Evolutionary conservation across 1,140 invertebrate species (phyloP), one percentile per base, ranked within the genome.

Genomic region (Drosophila ananassae): DNA sequence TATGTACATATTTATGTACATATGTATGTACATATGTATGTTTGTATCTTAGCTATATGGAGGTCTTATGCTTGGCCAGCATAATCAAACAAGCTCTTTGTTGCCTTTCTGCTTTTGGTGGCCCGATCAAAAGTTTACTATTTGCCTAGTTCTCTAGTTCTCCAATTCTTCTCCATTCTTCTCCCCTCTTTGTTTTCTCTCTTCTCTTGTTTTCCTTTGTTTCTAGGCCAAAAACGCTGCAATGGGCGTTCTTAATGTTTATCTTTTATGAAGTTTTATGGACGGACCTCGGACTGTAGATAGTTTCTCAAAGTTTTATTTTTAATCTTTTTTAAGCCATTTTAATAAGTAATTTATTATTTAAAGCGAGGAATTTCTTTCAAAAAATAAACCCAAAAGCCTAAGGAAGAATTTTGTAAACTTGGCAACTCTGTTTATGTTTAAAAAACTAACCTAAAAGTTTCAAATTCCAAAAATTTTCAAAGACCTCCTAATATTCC

Each of bases 11-110:
- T 12, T 1, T 13, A 37, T 37, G 34, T 37, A 37, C 34, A 10
- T 17, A 17, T 17, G 17, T 17, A 37, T n/a, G 12, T 47, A 67
- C n/a, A 44, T 39, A 51, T 12, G 28, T 55, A 60, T 48, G 21
- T 51, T 50, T 60, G 30, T 17, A 17, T 17, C 17, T 17, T 17
- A 17, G 34, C 6, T 52, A 52, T 30, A 54, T 28, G 41, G 25
- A 50, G 34, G 24, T 68, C 57, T 67, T 60, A 76, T 76, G 72
- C 55, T 73, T 60, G 56, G 68, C 48, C 55, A 61, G 56, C 30
- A 76, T 76, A 77, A 54, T 77, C 47, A 69, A 69, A 67, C 48
- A 62, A 71, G 56, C 50, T 24, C 52, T 69, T 69, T 61, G 48
- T 67, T 63, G 60, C 46, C 25, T 41, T 13, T 41, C 41, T 32